Evolutionary conservation across 2,113 vertebrate species (phyloP), one percentile per base, ranked within the genome.

Genomic region (Equus quagga): DNA sequence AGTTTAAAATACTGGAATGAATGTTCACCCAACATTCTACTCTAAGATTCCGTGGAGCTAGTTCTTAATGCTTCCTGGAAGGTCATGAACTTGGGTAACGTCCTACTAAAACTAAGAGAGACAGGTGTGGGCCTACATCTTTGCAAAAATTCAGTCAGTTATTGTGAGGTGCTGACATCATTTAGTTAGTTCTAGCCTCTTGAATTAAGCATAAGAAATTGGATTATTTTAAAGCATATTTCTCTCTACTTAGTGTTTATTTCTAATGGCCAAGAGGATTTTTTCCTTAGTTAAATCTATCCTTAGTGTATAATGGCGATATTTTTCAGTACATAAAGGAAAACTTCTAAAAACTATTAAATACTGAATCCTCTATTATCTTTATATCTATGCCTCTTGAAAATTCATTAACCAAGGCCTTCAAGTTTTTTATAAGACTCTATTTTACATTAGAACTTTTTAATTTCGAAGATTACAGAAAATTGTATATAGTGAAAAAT

Each of bases 131-230:
- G 14, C 36, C 41, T 51, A n/a, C 49, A 41, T 94, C 60, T 79
- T 82, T 92, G 54, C 70, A 88, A 31, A 94, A 49, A 3, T 80
- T 67, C 36, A 87, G 36, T 83, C 21, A 24, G 0, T 73, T 60
- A 70, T 92, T 94, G 1, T 95, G 76, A 91, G 70, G 64, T 83
- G 31, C 54, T 89, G 26, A 41, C 94, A 92, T 33, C 26, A 75
- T 93, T 83, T 81, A 62, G 89, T 91, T 90, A 85, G 21, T 83
- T 96, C 17, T 73, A 82, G 33, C 44, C 26, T 79, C 67, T 89
- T 93, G 24, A 95, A 82, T 91, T 86, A 64, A 58, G 46, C 51
- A 54, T 88, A 95, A 94, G 10, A 97, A 93, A 91, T 65, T 90
- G 23, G 36, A 54, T 90, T 65, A 15, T 87, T 94, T 96, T 87